Evolutionary conservation across 2,888 invertebrate species (phyloP), one percentile per base, ranked within the genome.

Genomic region (Serrognathus titanus): DNA sequence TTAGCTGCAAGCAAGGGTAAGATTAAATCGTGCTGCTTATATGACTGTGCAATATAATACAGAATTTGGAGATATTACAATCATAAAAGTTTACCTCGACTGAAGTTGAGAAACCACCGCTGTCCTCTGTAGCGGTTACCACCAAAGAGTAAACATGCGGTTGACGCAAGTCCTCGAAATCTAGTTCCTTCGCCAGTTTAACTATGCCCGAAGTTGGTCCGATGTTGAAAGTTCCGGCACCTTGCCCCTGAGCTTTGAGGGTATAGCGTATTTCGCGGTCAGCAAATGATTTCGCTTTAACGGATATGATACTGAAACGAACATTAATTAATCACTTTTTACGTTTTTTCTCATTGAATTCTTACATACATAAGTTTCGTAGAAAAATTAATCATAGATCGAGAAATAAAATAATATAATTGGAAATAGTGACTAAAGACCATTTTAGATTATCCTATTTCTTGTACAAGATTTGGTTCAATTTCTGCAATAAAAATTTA

Each of bases 261-360:
- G 95, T 94, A 79, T 96, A 97, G n/a, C 94, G 89, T 67, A 97
- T 95, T 78, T 95, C 94, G 53, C 95, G 88, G 78, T 96, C 95
- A 61, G 97, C 97, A 74, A 98, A 98, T 1, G 97, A 95, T 78
- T 96, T 96, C 2, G 97, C 97, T 80, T 96, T 94, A 63, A 98
- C 94, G 37, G 95, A 94, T 75, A 97, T 94, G 53, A 97, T 95
- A 76, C 96, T 97, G 84, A 57, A 83, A 83, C 67, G 24, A 31
- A 31, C 24, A 31, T 5, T 3, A 31, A 31, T 3, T 24, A 24
- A 24, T 31, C 6, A 31, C 24, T 31, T 31, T n/a, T 31, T 31
- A 7, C 7, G 24, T 4, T 20, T 3, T 20, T 4, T 2, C 3
- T 4, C 20, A 20, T 20, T 20, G 4, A 20, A 20, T 20, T n/a